phyloP scores from a whole-genome alignment of 2,888 invertebrate genomes.

The Maniola hyperantus region DNA sequence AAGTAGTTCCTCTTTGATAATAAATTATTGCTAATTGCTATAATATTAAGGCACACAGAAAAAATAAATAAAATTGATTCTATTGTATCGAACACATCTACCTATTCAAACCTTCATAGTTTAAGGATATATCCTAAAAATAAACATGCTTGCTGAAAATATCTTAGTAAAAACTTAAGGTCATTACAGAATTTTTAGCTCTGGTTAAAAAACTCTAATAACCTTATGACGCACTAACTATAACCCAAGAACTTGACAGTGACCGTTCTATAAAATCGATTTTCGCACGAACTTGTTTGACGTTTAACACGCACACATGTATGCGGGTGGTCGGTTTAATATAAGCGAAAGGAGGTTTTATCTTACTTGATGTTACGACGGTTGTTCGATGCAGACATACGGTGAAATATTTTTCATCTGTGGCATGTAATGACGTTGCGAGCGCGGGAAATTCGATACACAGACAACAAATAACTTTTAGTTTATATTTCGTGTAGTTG shows the following conservation, averaged over 20 bases:
- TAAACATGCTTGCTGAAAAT: not conserved
- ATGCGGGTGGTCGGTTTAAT: constrained; percentile 44
- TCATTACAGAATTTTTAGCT: constrained; percentile 7
- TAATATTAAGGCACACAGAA: not conserved
- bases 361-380: constrained; percentile 45
- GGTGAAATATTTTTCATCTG: constrained; percentile 27
- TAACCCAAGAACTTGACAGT: constrained; percentile 33
- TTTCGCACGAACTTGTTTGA: constrained; percentile 30
- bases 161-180: constrained; percentile 5
- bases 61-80: not conserved
- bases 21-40: not conserved
- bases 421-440: constrained; percentile 30
- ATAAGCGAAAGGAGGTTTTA: constrained; percentile 41
- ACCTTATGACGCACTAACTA: constrained; percentile 12
- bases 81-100: no score
- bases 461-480: not conserved
- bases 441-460: constrained; percentile 25
- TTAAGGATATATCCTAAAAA: not conserved
- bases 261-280: constrained; percentile 27
- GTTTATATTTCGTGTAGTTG: not conserved
- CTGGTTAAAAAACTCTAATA: not conserved
- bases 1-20: not conserved
- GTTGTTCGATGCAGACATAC: constrained; percentile 42
- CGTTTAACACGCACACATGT: constrained; percentile 19
- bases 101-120: not conserved